phyloP scores from a whole-genome alignment of 2,113 vertebrate species.

The Drymodes brunneopygia region DNA sequence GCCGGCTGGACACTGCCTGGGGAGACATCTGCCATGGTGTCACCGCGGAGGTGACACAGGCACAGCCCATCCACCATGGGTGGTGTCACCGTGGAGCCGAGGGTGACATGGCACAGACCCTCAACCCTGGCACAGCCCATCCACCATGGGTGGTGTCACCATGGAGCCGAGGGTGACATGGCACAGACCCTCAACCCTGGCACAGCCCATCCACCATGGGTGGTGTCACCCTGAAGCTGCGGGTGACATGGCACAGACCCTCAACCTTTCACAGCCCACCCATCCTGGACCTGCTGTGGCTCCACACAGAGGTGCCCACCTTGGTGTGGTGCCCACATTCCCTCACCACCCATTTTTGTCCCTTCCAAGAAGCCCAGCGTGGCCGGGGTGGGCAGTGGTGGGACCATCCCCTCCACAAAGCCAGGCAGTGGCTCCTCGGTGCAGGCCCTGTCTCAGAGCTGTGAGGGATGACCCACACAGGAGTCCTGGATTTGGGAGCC shows the following conservation, averaged over 20 bases:
- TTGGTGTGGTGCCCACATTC: not conserved
- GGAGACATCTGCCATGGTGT: not conserved
- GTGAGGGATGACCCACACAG: not conserved
- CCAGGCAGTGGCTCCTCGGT: rapidly evolving
- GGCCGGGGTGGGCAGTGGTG: rapidly evolving
- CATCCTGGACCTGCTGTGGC: rapidly evolving
- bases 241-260: not conserved
- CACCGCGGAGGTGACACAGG: not conserved
- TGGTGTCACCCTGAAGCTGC: not conserved
- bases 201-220: not conserved
- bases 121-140: too few species aligned
- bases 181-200: not conserved
- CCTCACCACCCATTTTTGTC: rapidly evolving
- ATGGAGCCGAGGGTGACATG: rapidly evolving
- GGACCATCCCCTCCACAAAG: not conserved
- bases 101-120: too few species aligned
- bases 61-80: too few species aligned
- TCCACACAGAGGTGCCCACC: not conserved
- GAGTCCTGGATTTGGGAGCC: not conserved
- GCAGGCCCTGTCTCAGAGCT: not conserved
- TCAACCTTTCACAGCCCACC: not conserved
- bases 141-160: too few species aligned
- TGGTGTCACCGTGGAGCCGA: too few species aligned
- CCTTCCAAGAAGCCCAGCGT: rapidly evolving
- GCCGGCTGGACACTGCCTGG: not conserved